Base-by-base conservation (phyloP, 2,888 invertebrate genomes). In the Heliconius sara region DNA sequence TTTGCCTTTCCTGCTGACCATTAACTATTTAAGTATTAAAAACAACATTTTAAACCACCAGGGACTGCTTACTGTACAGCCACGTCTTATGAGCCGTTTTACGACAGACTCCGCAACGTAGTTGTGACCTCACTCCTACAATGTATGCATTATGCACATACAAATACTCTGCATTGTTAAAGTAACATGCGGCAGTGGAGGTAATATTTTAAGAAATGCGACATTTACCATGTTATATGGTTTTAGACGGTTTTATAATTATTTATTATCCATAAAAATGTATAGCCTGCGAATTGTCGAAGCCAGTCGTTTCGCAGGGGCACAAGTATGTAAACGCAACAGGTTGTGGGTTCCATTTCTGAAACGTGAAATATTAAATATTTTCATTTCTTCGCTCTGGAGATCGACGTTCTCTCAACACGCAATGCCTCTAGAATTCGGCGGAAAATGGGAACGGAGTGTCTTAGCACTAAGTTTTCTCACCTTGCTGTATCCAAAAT, bases 21-120 rank as follows among this genome's bases (percentile, higher is more conserved):
- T 52, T 52, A 52, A 52, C 19, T 3, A 19, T 52, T 52, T 6
- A 52, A 52, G 19, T 52, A 52, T 52, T 7, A 52, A 52, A 19
- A 52, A 7, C 19, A 52, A 52, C 2, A 52, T 52, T 52, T 52
- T 16, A 52, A 19, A 52, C 19, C 5, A 73, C 25, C 72, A 34
- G 30, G 66, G 71, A 60, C 77, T 88, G 84, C 43, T 87, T 83
- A 84, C 85, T 88, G 87, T 86, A 52, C 19, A 85, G 87, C 85
- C 87, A 89, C 89, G 87, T 91, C 90, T 89, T 86, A 86, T 91
- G 91, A 89, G 88, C 89, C 87, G 89, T 88, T 90, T 91, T 80
- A 83, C 79, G 82, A 80, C 78, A 68, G 82, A 82, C 79, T 72
- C 77, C 73, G 60, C 76, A 71, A 76, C 70, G 81, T 80, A 82